Percentiles rank a stretch among this genome's conserved stretches.
Conservation (phyloP, 2,113 vertebrate genomes). For the Hucho hucho region DNA sequence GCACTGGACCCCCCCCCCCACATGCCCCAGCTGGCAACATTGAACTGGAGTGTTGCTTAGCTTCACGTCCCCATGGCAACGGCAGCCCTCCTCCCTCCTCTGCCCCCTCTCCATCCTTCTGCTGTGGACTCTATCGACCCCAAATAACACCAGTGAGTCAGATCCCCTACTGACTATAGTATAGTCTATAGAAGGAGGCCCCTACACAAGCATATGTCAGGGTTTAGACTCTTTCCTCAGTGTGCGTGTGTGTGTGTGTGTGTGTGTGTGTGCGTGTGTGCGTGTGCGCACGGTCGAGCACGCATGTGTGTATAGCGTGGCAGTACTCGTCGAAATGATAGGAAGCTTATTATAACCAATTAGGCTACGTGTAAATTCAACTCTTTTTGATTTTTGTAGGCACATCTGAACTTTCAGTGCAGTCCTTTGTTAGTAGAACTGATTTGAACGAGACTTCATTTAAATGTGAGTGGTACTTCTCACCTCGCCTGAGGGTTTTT, state of each 20-base stretch:
- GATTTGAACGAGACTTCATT: too few relatives aligned
- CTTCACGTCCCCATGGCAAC: slow-evolving; percentile 50
- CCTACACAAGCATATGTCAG: not conserved
- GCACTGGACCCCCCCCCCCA: slow-evolving; percentile 21
- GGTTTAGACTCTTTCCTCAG: not conserved
- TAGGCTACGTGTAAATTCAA: too few relatives aligned
- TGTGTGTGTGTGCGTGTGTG: not conserved
- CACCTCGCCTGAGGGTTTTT: too few relatives aligned
- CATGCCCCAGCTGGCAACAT: slow-evolving; percentile 53
- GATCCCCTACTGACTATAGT: not conserved
- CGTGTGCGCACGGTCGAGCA: not conserved
- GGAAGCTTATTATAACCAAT: too few relatives aligned
- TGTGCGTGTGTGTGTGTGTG: not conserved
- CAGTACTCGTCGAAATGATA: too few relatives aligned
- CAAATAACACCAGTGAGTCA: slow-evolving; percentile 31
- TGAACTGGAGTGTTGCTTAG: slow-evolving; percentile 58
- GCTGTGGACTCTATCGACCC: slow-evolving; percentile 27
- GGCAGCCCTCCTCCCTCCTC: slow-evolving; percentile 32
- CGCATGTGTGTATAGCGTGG: not conserved
- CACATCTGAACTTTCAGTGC: too few relatives aligned
- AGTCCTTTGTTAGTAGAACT: too few relatives aligned
- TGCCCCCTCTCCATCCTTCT: slow-evolving; percentile 49
- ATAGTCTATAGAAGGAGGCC: not conserved
- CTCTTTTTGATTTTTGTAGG: too few relatives aligned
- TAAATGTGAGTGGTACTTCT: too few relatives aligned